Evolutionary conservation across 2,113 vertebrate species (phyloP).

Genomic region (Sebastes schlegelii): DNA sequence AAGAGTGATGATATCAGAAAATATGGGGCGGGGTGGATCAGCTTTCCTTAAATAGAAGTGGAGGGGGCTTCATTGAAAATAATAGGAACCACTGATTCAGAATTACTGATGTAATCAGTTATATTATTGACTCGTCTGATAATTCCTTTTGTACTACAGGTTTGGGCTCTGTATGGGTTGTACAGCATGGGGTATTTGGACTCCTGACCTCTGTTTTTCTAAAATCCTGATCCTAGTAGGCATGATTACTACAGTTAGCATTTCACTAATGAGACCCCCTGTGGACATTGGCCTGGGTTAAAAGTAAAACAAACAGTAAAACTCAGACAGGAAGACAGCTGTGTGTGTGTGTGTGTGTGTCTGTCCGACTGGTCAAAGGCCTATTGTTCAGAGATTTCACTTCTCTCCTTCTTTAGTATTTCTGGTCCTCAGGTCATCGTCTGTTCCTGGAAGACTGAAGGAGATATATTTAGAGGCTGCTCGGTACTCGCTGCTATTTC

Average conservation of each 20-base stretch:
- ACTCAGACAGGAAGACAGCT: constrained; percentile 19
- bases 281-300: neutral
- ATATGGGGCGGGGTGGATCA: too few relatives aligned
- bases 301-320: constrained; percentile 1
- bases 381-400: constrained; percentile 17
- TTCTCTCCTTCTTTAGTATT: neutral
- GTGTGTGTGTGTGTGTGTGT: constrained; percentile 14
- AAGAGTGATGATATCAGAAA: too few relatives aligned
- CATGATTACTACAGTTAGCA: neutral
- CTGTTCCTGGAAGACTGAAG: constrained; percentile 4
- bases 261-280: neutral
- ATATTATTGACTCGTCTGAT: neutral
- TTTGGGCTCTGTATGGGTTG: neutral
- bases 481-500: neutral
- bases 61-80: too few relatives aligned
- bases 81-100: too few relatives aligned
- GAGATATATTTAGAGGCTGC: constrained; percentile 19
- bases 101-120: neutral
- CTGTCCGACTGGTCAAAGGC: neutral
- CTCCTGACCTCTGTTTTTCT: neutral
- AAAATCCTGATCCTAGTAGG: neutral
- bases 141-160: neutral
- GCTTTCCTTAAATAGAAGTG: too few relatives aligned
- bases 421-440: neutral
- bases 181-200: neutral